Conservation (phyloP, 2,797 vertebrate genomes). For the Avahi laniger region DNA sequence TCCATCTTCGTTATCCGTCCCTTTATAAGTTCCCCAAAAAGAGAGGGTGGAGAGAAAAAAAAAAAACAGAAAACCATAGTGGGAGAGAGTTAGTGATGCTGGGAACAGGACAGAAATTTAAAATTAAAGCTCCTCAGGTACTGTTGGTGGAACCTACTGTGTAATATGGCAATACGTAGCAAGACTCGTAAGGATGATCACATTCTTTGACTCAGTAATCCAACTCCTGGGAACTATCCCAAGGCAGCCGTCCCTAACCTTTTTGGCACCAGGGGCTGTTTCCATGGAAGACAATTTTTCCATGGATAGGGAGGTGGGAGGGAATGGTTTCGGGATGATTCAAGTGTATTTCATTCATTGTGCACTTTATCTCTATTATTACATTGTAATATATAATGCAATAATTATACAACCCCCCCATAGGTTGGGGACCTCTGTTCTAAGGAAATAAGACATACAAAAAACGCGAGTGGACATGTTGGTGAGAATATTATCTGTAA, state of each 20-base stretch:
- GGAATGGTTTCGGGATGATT: no score
- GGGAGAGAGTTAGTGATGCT: not conserved
- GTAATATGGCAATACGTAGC: not conserved
- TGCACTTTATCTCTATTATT: no score
- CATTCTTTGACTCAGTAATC: not conserved
- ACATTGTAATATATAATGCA: no score
- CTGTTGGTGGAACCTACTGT: not conserved
- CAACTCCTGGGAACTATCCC: not conserved
- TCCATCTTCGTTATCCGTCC: not conserved
- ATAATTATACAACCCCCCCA: no score
- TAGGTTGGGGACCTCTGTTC: not conserved
- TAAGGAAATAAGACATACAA: not conserved
- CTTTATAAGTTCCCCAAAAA: not conserved
- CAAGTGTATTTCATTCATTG: no score
- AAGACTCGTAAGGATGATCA: not conserved
- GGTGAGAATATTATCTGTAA: not conserved
- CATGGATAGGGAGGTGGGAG: no score
- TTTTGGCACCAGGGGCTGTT: no score
- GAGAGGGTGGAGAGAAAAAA: not conserved
- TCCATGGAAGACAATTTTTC: no score
- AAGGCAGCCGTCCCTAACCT: not conserved
- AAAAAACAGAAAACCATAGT: not conserved
- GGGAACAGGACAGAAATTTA: not conserved
- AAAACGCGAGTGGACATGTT: not conserved
- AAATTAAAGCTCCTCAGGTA: not conserved